Conservation (phyloP, 2,888 invertebrate species). For the Amphipyra tragopoginis region DNA sequence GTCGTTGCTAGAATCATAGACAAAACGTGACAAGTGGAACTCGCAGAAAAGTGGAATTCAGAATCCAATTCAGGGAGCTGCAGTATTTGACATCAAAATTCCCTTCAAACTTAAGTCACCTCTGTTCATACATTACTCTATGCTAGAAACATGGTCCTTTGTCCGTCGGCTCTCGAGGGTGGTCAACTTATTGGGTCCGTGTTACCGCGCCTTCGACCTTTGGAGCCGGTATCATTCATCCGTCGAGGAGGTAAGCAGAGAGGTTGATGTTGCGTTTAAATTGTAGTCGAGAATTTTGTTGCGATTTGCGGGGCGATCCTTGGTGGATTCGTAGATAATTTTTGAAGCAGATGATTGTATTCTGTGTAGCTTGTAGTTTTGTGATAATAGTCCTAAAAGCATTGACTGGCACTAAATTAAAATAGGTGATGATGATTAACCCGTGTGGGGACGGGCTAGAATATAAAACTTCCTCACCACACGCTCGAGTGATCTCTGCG, state of each 20-base stretch:
- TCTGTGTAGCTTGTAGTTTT: not conserved
- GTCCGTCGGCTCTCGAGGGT: slow-evolving; percentile 61
- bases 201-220: slow-evolving; percentile 34
- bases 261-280: slow-evolving; percentile 4
- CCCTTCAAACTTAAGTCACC: not conserved
- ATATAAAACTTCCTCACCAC: no score
- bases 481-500: no score
- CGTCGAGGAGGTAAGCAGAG: slow-evolving; percentile 30
- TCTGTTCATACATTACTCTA: slow-evolving; percentile 27
- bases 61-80: no score
- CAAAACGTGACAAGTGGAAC: no score
- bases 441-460: no score
- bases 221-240: slow-evolving; percentile 28
- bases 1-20: no score
- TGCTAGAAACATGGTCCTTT: slow-evolving; percentile 47
- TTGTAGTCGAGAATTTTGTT: slow-evolving; percentile 7
- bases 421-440: no score
- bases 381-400: no score
- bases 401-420: no score
- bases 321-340: not conserved
- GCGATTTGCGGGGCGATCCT: not conserved
- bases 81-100: no score
- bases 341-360: not conserved
- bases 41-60: no score
- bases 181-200: slow-evolving; percentile 63